Evolutionary conservation across 2,797 vertebrate genomes (phyloP), one percentile per base, ranked within the genome.

Genomic region (Buceros bicornis): DNA sequence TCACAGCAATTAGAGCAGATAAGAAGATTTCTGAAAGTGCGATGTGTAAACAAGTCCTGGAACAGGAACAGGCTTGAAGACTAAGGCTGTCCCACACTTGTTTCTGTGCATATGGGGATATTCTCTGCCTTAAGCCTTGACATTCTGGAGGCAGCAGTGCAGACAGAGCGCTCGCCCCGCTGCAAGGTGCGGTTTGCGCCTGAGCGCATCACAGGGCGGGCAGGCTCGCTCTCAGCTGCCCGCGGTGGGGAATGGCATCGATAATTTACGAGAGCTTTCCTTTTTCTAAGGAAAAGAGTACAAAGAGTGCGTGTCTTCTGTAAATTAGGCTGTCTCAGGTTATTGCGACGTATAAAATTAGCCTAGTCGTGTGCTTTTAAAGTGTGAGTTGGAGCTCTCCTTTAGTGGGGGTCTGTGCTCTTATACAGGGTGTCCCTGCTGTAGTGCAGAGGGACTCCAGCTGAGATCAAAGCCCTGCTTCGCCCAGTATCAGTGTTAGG

Each of bases 1-100:
- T 96, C 73, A 54, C 11, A 5, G 17, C 92, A 91, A 87, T 91
- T 89, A 91, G 74, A 89, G 79, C 77, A 93, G 88, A 54, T 88
- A 65, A 82, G 83, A 83, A 74, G 66, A 77, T 72, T 89, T 82
- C 70, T 82, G 54, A 6, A 83, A 86, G 89, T 40, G 61, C 33
- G 60, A 35, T 80, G 43, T 25, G 25, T 77, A 96, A 92, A 95
- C 48, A 92, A 84, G 40, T 58, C 69, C 45, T 87, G 83, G 53
- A 85, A 74, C 31, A 67, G 56, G 48, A 80, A 56, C 0, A 1
- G 43, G 24, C 50, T 78, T 76, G 69, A 85, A 81, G 67, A 78
- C 54, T 7, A 6, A 10, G 31, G 18, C 21, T 57, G 14, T 65
- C 61, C 57, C 66, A 58, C 6, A 0, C 42, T 53, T 4, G 5